phyloP scores from a whole-genome alignment of 2,888 invertebrate species.

The Conomelus anceps region DNA sequence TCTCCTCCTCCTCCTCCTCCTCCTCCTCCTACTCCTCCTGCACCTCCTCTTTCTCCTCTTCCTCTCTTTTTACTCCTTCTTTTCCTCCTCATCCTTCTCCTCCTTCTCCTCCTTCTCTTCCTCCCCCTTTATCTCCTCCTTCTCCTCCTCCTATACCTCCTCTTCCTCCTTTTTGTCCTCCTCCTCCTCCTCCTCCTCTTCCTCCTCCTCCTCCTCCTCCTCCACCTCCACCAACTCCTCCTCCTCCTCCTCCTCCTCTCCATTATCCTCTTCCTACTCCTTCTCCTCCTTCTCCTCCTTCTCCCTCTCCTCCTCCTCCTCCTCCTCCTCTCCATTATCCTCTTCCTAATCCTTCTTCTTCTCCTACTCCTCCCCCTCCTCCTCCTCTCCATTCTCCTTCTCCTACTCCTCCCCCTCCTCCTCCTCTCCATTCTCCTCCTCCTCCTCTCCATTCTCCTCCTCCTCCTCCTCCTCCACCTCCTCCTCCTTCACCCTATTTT shows the following conservation, averaged over 20 bases:
- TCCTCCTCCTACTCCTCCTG: conserved; percentile 7
- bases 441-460: conserved; percentile 47
- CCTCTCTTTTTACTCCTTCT: conserved; percentile 25
- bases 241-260: not conserved
- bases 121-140: too few species aligned
- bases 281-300: not conserved
- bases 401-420: conserved; percentile 28
- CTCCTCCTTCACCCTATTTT: not conserved
- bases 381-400: not conserved
- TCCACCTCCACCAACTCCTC: not conserved
- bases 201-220: not conserved
- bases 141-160: too few species aligned
- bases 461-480: conserved; percentile 36
- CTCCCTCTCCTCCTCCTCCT: not conserved
- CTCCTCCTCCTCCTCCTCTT: not conserved
- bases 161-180: not conserved
- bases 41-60: conserved; percentile 26
- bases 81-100: not conserved
- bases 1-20: not conserved
- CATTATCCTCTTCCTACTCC: not conserved
- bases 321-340: not conserved
- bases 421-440: conserved; percentile 44
- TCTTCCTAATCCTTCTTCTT: not conserved
- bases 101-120: not conserved
- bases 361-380: not conserved